phyloP scores from a whole-genome alignment of 2,888 invertebrate genomes.

The Apotomis betuletana region DNA sequence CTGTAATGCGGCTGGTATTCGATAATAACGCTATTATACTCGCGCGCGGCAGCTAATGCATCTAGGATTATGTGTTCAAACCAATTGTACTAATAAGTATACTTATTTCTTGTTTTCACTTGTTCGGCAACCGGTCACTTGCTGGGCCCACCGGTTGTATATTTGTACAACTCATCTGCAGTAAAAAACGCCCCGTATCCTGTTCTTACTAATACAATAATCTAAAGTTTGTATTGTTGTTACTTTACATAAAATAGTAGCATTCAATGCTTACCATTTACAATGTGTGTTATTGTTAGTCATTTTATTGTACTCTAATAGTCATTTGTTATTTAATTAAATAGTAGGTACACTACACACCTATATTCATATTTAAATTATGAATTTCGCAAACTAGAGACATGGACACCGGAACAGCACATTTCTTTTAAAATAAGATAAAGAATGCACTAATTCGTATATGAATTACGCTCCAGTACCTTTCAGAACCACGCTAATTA shows the following conservation, averaged over 20 bases:
- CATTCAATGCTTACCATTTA: too few species aligned
- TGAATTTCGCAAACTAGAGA: neutral
- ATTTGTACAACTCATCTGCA: neutral
- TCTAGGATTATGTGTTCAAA: constrained; percentile 9
- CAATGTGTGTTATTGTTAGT: too few species aligned
- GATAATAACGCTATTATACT: neutral
- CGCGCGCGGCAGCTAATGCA: neutral
- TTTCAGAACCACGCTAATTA: constrained; percentile 36
- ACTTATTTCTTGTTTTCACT: constrained; percentile 9
- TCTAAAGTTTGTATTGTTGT: too few species aligned
- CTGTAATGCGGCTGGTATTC: neutral
- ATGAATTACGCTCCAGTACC: constrained; percentile 34
- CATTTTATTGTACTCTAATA: too few species aligned
- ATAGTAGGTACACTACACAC: too few species aligned
- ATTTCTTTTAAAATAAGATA: constrained; percentile 16
- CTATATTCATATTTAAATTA: too few species aligned
- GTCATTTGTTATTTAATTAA: too few species aligned
- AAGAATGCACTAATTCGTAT: constrained; percentile 5
- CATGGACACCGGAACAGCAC: constrained; percentile 10
- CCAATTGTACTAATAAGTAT: constrained; percentile 1
- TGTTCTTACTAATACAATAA: too few species aligned
- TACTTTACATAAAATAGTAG: too few species aligned
- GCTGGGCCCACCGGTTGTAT: neutral
- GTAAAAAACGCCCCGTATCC: neutral
- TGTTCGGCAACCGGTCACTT: neutral